Percentiles rank a stretch among this genome's conserved stretches.
Conservation (phyloP, 1,140 invertebrate genomes). For the Fopius arisanus region DNA sequence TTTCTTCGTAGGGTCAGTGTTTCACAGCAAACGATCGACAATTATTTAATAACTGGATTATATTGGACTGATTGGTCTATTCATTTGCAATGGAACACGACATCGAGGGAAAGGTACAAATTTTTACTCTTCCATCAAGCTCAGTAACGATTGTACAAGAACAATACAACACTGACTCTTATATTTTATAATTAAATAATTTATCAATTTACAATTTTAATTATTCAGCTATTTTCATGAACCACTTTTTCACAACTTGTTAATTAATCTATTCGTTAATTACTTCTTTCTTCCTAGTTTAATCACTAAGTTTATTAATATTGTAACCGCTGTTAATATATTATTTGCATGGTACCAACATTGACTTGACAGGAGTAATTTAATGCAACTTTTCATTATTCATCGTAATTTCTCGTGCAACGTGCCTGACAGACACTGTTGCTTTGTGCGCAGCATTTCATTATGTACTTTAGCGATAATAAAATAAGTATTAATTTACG, state of each 20-base stretch:
- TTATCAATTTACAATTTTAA: neutral
- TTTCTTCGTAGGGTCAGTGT: neutral
- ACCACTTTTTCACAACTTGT: neutral
- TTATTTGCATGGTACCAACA: constrained; percentile 47
- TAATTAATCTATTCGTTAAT: neutral
- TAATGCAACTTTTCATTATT: constrained; percentile 37
- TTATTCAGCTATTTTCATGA: neutral
- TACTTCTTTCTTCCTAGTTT: neutral
- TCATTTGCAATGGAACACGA: neutral
- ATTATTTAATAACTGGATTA: neutral
- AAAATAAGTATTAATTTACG: constrained; percentile 10
- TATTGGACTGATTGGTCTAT: neutral
- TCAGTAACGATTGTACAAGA: constrained; percentile 22
- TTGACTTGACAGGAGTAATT: constrained; percentile 61
- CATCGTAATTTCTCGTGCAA: constrained; percentile 17
- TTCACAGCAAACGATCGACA: neutral
- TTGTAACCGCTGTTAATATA: constrained; percentile 14
- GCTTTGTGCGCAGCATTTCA: constrained; percentile 51
- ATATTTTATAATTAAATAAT: neutral
- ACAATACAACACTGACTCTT: constrained; percentile 1
- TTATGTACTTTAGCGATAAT: constrained; percentile 26
- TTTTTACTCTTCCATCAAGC: constrained; percentile 7
- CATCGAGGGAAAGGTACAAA: neutral
- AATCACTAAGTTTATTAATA: neutral
- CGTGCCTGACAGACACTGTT: constrained; percentile 32